These are phyloP conservation scores for Callospermophilus lateralis DNA, from an alignment of 2,113 vertebrate species.

Conservation along the genomic window DNA sequence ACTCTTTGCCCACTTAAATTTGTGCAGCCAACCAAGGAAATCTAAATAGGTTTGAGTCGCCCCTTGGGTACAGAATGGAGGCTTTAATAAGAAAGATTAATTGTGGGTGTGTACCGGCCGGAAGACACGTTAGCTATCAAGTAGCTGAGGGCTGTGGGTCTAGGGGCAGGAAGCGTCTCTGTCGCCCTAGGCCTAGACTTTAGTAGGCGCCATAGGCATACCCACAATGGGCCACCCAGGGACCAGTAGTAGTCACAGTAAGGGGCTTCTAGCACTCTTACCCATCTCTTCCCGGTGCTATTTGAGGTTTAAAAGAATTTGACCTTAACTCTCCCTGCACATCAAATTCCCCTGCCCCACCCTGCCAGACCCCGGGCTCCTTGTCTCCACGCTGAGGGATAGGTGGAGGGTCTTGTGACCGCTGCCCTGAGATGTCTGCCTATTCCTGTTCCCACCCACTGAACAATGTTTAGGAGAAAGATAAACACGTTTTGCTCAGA, in stretches of 20 bases:
- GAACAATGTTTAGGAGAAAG: slow-evolving; percentile 60
- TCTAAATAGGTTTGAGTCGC: slow-evolving; percentile 90
- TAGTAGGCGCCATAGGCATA: slow-evolving; percentile 79
- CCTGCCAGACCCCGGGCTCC: not conserved
- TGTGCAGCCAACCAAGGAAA: slow-evolving; percentile 91
- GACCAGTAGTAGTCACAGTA: not conserved
- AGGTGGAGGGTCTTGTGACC: not conserved
- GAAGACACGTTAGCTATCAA: slow-evolving; percentile 84
- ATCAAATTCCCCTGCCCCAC: not conserved
- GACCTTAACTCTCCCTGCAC: not conserved
- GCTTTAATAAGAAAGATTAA: slow-evolving; percentile 91
- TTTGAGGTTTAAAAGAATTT: slow-evolving; percentile 43
- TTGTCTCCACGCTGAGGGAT: not conserved
- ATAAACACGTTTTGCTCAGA: slow-evolving; percentile 56
- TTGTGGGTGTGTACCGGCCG: slow-evolving; percentile 88
- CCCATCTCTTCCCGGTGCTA: not conserved
- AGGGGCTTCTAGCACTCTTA: not conserved
- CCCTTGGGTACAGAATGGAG: slow-evolving; percentile 87
- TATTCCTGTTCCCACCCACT: not conserved
- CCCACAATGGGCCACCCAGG: not conserved
- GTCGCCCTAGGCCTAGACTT: slow-evolving; percentile 27
- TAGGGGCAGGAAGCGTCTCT: not conserved
- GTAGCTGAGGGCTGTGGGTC: slow-evolving; percentile 59
- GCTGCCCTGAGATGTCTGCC: not conserved
- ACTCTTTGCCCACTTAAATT: slow-evolving; percentile 92